Evolutionary conservation across 2,888 invertebrate species (phyloP).

Genomic region (Nymphalis polychloros): DNA sequence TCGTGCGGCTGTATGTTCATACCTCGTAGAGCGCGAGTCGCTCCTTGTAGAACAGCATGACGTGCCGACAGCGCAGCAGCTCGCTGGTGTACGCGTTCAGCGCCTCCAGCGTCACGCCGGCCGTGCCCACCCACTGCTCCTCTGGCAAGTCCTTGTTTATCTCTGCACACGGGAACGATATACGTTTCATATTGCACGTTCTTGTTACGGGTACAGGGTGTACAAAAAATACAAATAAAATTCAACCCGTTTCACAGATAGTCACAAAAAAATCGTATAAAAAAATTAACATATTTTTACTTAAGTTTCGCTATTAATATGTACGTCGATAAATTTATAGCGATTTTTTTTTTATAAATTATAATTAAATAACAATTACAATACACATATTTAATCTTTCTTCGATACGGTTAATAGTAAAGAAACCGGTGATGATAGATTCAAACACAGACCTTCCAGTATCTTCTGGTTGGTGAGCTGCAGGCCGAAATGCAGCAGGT

Average conservation of each 20-base stretch:
- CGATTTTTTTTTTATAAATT: no score
- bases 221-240: no score
- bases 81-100: slow-evolving; percentile 85
- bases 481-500: slow-evolving; percentile 88
- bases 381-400: no score
- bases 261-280: no score
- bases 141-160: slow-evolving; percentile 64
- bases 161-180: slow-evolving; percentile 46
- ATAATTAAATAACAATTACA: no score
- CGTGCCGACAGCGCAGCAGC: slow-evolving; percentile 84
- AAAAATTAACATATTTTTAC: no score
- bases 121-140: slow-evolving; percentile 53
- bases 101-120: slow-evolving; percentile 69
- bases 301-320: no score
- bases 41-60: slow-evolving; percentile 86
- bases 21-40: slow-evolving; percentile 87
- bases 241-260: no score
- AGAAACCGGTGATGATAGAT: background rate
- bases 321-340: no score
- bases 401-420: background rate
- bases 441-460: slow-evolving; percentile 63
- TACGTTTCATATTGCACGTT: no score
- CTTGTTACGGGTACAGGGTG: no score
- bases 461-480: slow-evolving; percentile 85
- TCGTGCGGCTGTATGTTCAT: slow-evolving; percentile 6